Evolutionary conservation across 2,888 invertebrate genomes (phyloP).

Genomic region (Parapristionchus giblindavisi): DNA sequence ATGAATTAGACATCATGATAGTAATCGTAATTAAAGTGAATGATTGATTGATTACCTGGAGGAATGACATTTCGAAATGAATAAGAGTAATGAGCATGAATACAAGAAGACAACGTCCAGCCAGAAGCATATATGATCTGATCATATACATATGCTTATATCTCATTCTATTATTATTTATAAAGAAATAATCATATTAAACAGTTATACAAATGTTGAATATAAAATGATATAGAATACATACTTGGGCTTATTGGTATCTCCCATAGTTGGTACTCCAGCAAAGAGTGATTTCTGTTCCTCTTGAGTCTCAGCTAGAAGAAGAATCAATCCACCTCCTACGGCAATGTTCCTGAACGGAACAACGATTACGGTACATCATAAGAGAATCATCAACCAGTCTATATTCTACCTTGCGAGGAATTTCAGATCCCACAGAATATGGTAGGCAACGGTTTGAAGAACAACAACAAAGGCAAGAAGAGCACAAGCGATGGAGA

Average conservation of each 20-base stretch:
- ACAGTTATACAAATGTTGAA: too few relatives aligned
- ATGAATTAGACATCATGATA: too few relatives aligned
- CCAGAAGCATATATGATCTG: slow-evolving; percentile 93
- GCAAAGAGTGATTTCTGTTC: slow-evolving; percentile 82
- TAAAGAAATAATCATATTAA: too few relatives aligned
- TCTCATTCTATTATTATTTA: too few relatives aligned
- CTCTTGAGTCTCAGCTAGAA: slow-evolving; percentile 83
- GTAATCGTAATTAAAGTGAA: not conserved
- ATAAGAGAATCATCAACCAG: too few relatives aligned
- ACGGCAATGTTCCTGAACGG: slow-evolving; percentile 85
- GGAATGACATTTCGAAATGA: slow-evolving; percentile 87
- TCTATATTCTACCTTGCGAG: slow-evolving; percentile 78
- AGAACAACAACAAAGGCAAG: slow-evolving; percentile 94
- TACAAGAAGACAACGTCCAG: slow-evolving; percentile 91
- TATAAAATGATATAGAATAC: not conserved
- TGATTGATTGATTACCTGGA: slow-evolving; percentile 77
- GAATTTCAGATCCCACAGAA: slow-evolving; percentile 97
- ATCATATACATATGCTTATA: too few relatives aligned
- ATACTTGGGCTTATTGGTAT: slow-evolving; percentile 77
- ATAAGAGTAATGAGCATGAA: slow-evolving; percentile 98
- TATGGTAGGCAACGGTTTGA: slow-evolving; percentile 81
- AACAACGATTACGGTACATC: not conserved
- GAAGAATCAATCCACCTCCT: slow-evolving; percentile 92
- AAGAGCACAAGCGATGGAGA: slow-evolving; percentile 82
- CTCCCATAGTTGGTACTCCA: slow-evolving; percentile 79